Evolutionary conservation across 2,797 vertebrate genomes (phyloP), one percentile per base, ranked within the genome.

Genomic region (Threskiornis aethiopicus): DNA sequence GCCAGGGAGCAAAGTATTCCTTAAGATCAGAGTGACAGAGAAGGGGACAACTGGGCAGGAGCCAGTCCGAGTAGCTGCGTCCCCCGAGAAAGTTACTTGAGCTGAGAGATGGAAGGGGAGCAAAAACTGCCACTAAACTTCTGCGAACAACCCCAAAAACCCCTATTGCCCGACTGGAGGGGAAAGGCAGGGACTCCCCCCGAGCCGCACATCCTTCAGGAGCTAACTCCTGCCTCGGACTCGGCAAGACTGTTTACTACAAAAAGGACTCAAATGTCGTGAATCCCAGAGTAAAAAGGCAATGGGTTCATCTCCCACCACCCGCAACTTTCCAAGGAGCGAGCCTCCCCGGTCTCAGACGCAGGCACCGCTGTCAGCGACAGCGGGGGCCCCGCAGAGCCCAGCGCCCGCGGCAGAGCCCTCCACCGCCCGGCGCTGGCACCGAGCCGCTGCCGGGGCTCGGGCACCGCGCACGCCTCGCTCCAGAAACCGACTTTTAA

Each of bases 41-140:
- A 92, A 82, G 89, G 91, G 6, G 95, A 95, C 97, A 98, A 93
- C 96, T 94, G 97, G 88, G 97, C 97, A 96, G 77, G 81, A 79
- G 91, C 82, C 29, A 42, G 72, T 19, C 87, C 52, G 55, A 80
- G 93, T 2, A 69, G 47, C 93, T 78, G 69, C 95, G 79, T 47
- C 84, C 91, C 95, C 73, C 39, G 35, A 78, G 37, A 87, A 98
- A 98, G 97, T 97, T 97, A 47, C 87, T 31, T 51, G 78, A 59
- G 93, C 78, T 61, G 70, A 0, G 47, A 78, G 84, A 58, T 2
- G 14, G 18, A 24, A 41, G 58, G 6, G 69, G 25, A 72, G 77
- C 41, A 94, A 95, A 31, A 33, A 11, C 93, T 69, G 64, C 62
- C 47, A 2, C 51, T 2, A 2, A 96, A 96, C 65, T 94, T 87